Evolutionary conservation across 1,140 invertebrate genomes (phyloP), one percentile per base, ranked within the genome.

Genomic region (Centruroides sculpturatus): DNA sequence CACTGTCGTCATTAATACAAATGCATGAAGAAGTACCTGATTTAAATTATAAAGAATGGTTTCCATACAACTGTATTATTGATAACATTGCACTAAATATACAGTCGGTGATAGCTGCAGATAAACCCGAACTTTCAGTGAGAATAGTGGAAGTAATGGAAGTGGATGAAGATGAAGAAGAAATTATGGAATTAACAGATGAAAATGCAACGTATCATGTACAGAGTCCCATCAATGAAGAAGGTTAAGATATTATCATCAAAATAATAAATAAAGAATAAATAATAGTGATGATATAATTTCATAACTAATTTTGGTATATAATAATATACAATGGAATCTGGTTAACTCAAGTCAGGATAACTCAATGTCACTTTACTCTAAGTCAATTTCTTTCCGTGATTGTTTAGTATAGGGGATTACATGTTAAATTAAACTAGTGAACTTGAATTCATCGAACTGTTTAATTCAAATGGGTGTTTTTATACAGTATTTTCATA

Each of bases 81-180:
- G 82, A 85, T 67, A 94, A 93, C 79, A 76, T 92, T 11, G 77
- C 84, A 57, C 85, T 85, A 13, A 74, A 83, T 6, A 81, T 93
- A 57, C 76, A 78, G 47, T 78, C 80, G 66, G 80, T 89, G 36
- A 77, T 79, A 5, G 71, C 82, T 3, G 76, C 78, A 49, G 79
- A 76, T 4, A 78, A 82, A 64, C 77, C 78, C 35, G 76, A 78
- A 23, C 55, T 56, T 54, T 63, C 58, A 0, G 56, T 60, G 57
- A 50, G 57, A 56, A 81, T 83, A 64, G 74, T 80, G 8, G 82
- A 84, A 68, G 79, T 80, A 65, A 69, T 69, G 7, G 72, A 73
- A 51, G 67, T 70, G 5, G 72, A 74, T 53, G 64, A 59, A 50
- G 62, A 59, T 47, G 50, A 52, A 3, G 62, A 63, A 46, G 57